These are phyloP conservation scores for Nannoperca obscura DNA, from an alignment of 2,797 vertebrate genomes.

Conservation along the genomic window DNA sequence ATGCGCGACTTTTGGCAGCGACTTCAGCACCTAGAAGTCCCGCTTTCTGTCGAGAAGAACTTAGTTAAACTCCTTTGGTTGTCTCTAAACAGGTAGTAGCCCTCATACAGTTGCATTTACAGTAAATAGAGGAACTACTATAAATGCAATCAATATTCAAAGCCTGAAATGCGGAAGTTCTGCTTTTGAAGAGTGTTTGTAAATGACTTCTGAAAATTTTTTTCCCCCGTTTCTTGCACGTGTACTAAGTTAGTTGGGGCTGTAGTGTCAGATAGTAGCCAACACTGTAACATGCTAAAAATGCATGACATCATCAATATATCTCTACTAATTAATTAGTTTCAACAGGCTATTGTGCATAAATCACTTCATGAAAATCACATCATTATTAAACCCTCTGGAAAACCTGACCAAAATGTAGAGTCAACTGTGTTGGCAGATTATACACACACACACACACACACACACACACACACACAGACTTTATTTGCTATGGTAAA, in stretches of 20 bases:
- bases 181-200: conserved; percentile 45
- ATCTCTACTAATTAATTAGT: background rate
- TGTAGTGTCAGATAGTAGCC: background rate
- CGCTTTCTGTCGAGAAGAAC: conserved; percentile 53
- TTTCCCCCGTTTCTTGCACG: background rate
- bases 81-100: conserved; percentile 64
- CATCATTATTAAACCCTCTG: conserved; percentile 9
- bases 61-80: conserved; percentile 62
- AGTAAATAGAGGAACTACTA: conserved; percentile 70
- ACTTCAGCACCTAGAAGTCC: conserved; percentile 20
- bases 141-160: conserved; percentile 62
- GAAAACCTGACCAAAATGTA: conserved; percentile 19
- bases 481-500: conserved; percentile 46
- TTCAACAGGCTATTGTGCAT: background rate
- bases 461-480: conserved; percentile 8
- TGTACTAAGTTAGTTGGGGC: background rate
- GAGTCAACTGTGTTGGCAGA: conserved; percentile 2
- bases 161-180: conserved; percentile 71
- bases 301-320: conserved; percentile 1
- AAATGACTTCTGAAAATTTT: background rate
- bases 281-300: conserved; percentile 6
- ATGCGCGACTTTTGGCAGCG: conserved; percentile 25
- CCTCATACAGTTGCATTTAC: conserved; percentile 55
- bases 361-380: conserved; percentile 6
- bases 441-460: conserved; percentile 33